Base-by-base conservation (phyloP, 35 echinoderm and acorn worm species). In the Acanthaster planci region DNA sequence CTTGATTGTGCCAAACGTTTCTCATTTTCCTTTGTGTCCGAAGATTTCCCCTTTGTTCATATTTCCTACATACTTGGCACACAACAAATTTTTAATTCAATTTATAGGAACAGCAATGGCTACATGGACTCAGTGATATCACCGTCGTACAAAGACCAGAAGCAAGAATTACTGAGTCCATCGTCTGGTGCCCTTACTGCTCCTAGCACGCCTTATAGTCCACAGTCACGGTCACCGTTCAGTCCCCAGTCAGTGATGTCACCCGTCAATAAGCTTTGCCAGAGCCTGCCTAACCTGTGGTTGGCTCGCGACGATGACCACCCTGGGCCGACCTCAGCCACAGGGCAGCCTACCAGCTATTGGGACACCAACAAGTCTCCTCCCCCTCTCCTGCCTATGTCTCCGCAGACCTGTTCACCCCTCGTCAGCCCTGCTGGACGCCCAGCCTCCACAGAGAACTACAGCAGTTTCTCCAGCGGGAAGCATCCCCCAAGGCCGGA, bases 221-320 rank as follows among this genome's bases (percentile, higher is more conserved):
- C 23, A 30, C 23, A 31, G 26, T 72, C 64, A 4, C 42, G 4
- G 42, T 47, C 42, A 4, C 42, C 42, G 42, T 72, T 27, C 64
- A 72, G 64, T 29, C 64, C 23, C 8, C 23, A 31, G 26, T 72
- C 64, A 26, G 15, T 72, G 15, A 35, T 72, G 18, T 27, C 64
- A 35, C 64, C 64, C 34, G 64, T 72, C 8, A n/a, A 72, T 10
- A 72, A 72, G 64, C 64, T 72, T 10, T 72, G 64, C 64, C 29
- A 72, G 64, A 72, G 64, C 34, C 23, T 72, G 64, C 64, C 64
- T 7, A 72, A 72, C 34, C 64, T 72, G 26, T 72, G 64, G 64
- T 26, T 72, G 64, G 14, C 19, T 7, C 23, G 26, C 10, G 64
- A 72, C n/a, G 64, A 72, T 0, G 26, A 34, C 29, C 10, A 12